These are phyloP conservation scores for Sylvilagus bachmani DNA, from an alignment of 2,113 vertebrate genomes.

Conservation along the genomic window DNA sequence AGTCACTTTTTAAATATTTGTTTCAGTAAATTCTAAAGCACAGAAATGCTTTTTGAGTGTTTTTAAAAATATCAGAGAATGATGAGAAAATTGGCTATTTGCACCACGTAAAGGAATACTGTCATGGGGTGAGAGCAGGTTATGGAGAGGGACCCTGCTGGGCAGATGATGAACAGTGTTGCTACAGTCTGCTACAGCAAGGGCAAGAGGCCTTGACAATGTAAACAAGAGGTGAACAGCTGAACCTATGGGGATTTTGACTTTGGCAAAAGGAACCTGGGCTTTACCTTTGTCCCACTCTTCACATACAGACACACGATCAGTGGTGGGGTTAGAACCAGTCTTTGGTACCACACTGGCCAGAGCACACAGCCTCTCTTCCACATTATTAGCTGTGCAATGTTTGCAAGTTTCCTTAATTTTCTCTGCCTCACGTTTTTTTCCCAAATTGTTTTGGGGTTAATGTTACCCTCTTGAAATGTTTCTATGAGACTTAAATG, in stretches of 20 bases:
- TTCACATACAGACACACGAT: neutral
- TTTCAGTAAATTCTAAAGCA: neutral
- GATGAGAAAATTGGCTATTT: neutral
- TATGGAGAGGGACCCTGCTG: neutral
- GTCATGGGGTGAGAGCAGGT: neutral
- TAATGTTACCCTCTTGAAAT: neutral
- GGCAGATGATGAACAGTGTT: neutral
- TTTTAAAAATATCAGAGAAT: conserved; percentile 21
- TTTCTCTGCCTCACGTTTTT: neutral
- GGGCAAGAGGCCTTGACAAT: neutral
- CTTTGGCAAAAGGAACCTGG: neutral
- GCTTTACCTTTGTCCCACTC: neutral
- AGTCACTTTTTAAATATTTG: neutral
- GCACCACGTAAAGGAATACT: neutral
- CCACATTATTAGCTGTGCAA: neutral
- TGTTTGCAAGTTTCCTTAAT: neutral
- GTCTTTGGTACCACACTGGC: neutral
- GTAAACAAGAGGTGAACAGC: neutral
- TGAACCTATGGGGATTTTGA: neutral
- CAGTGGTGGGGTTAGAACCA: neutral
- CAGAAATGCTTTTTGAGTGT: neutral
- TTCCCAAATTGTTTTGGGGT: neutral
- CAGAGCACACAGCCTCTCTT: neutral
- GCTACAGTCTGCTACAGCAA: neutral
- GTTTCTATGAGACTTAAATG: conserved; percentile 9